Conservation (phyloP, 2,888 invertebrate genomes). For the Mesochorus sp. region DNA sequence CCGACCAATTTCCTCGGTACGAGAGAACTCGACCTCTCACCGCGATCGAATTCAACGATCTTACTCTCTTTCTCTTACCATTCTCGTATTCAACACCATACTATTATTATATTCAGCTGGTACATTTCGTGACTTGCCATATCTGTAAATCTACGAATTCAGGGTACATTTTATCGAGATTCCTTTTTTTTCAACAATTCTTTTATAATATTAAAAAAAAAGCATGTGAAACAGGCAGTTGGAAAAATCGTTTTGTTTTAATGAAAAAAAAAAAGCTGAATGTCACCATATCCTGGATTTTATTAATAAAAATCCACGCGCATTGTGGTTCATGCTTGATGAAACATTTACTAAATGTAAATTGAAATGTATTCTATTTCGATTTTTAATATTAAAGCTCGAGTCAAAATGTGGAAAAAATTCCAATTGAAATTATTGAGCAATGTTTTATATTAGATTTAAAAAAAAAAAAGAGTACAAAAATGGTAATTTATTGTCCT, state of each 20-base stretch:
- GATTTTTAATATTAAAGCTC: too few species aligned
- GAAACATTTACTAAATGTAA: background rate
- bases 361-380: too few species aligned
- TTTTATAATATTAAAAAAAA: background rate
- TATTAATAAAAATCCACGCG: background rate
- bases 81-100: slow-evolving; percentile 19
- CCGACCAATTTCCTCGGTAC: slow-evolving; percentile 74
- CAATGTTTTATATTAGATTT: too few species aligned
- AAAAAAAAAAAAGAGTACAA: too few species aligned
- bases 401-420: too few species aligned
- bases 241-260: background rate
- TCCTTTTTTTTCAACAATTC: slow-evolving; percentile 35
- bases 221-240: background rate
- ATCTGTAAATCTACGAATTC: slow-evolving; percentile 48
- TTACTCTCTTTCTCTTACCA: background rate
- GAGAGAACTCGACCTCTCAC: slow-evolving; percentile 46
- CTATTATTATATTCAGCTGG: slow-evolving; percentile 35
- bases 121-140: slow-evolving; percentile 29
- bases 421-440: too few species aligned
- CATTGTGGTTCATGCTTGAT: background rate
- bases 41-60: slow-evolving; percentile 48
- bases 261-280: background rate
- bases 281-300: background rate
- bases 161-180: slow-evolving; percentile 9
- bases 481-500: too few species aligned